phyloP scores from a whole-genome alignment of 2,113 vertebrate species.

The Engraulis encrasicolus region DNA sequence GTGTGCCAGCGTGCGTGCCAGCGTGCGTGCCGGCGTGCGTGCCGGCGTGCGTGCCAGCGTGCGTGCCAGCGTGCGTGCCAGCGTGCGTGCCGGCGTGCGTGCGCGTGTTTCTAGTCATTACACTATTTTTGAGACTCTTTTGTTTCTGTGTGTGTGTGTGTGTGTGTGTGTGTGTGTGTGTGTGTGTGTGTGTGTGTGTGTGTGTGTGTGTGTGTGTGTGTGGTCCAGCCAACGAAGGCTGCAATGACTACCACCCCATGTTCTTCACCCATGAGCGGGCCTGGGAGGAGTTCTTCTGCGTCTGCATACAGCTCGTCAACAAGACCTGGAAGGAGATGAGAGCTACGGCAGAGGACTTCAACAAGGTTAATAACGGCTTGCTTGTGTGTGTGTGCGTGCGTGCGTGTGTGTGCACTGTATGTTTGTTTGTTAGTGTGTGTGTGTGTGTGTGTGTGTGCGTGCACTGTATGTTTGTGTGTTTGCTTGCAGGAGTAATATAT shows the following conservation, averaged over 20 bases:
- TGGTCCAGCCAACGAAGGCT: conserved; percentile 89
- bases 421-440: no score
- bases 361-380: conserved; percentile 88
- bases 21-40: no score
- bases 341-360: conserved; percentile 95
- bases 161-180: background rate
- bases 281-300: conserved; percentile 96
- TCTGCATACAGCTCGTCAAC: conserved; percentile 96
- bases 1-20: no score
- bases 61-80: no score
- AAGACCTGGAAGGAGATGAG: conserved; percentile 99
- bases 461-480: background rate
- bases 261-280: conserved; percentile 98
- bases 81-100: no score
- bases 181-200: conserved; percentile 6
- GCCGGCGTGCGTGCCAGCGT: no score
- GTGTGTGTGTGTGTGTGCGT: no score
- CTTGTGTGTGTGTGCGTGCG: background rate
- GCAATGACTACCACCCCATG: conserved; percentile 98
- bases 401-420: background rate
- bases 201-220: conserved; percentile 23
- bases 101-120: background rate
- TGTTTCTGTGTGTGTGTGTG: background rate
- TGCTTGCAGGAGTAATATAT: background rate
- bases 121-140: background rate